phyloP scores from a whole-genome alignment of 2,797 vertebrate genomes.

The Sebastes cheni region DNA sequence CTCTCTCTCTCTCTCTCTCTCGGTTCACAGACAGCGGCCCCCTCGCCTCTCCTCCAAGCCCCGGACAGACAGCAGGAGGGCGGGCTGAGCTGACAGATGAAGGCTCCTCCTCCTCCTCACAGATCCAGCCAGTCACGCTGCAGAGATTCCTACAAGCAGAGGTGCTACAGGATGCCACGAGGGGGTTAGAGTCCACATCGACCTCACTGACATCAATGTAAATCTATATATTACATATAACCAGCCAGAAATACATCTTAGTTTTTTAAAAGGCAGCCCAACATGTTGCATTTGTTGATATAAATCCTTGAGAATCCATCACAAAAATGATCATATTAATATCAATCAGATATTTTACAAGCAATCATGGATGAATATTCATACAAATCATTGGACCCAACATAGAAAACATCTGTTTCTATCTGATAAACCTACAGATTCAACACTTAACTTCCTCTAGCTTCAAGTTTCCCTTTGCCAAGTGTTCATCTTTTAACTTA shows the following conservation, averaged over 20 bases:
- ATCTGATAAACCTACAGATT: neutral
- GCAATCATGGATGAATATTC: neutral
- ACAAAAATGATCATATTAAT: neutral
- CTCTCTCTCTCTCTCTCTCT: too few relatives aligned
- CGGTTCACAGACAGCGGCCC: slow-evolving; percentile 52
- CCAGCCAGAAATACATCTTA: neutral
- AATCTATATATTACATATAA: neutral
- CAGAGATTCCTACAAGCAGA: neutral
- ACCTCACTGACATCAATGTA: neutral
- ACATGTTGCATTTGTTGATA: neutral
- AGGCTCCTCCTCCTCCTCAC: slow-evolving; percentile 50
- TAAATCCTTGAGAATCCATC: neutral
- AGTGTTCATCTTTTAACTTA: neutral
- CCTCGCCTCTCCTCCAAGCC: slow-evolving; percentile 52
- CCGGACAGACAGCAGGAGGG: slow-evolving; percentile 53
- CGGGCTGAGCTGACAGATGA: slow-evolving; percentile 37
- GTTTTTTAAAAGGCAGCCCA: neutral
- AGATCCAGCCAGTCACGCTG: slow-evolving; percentile 28
- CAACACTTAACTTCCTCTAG: neutral
- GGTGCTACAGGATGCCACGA: neutral
- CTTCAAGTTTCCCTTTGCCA: neutral
- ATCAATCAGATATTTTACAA: neutral
- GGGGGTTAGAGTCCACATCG: neutral
- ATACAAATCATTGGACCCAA: neutral
- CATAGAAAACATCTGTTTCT: neutral